A percentile compares a stretch with the other conserved stretches of the same genome.
Conservation (phyloP, 2,888 invertebrate genomes). For the Andrena camellia region DNA sequence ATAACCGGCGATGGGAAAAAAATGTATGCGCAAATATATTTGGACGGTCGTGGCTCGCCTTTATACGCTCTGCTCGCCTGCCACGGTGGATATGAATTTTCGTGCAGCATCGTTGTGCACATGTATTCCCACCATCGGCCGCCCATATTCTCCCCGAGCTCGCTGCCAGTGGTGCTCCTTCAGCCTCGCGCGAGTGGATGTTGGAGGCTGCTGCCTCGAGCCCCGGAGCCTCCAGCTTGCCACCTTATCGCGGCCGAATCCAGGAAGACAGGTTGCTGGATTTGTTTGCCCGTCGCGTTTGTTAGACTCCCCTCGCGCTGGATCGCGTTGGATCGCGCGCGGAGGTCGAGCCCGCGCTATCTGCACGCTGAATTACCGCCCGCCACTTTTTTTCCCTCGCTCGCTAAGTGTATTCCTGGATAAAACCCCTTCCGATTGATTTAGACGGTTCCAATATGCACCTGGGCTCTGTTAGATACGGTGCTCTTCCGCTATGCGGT, state of each 20-base stretch:
- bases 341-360: slow-evolving; percentile 30
- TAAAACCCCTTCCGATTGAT: slow-evolving; percentile 48
- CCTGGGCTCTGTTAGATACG: slow-evolving; percentile 5
- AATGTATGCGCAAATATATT: slow-evolving; percentile 76
- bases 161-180: slow-evolving; percentile 68
- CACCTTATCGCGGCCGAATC: slow-evolving; percentile 48
- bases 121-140: slow-evolving; percentile 73
- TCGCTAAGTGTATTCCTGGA: slow-evolving; percentile 53
- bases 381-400: slow-evolving; percentile 16
- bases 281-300: slow-evolving; percentile 42
- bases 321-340: not conserved
- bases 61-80: slow-evolving; percentile 68
- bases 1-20: slow-evolving; percentile 70
- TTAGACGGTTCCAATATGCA: slow-evolving; percentile 39
- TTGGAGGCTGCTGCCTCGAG: slow-evolving; percentile 4
- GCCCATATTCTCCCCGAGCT: slow-evolving; percentile 67
- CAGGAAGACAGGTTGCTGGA: slow-evolving; percentile 55
- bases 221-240: slow-evolving; percentile 23
- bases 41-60: slow-evolving; percentile 72
- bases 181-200: not conserved
- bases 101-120: slow-evolving; percentile 72
- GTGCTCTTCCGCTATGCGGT: not conserved
- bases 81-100: slow-evolving; percentile 75
- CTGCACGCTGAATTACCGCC: slow-evolving; percentile 37
- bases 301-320: slow-evolving; percentile 26